These are phyloP conservation scores for Onychostoma macrolepis DNA, from an alignment of 2,113 vertebrate genomes.

Conservation along the genomic window DNA sequence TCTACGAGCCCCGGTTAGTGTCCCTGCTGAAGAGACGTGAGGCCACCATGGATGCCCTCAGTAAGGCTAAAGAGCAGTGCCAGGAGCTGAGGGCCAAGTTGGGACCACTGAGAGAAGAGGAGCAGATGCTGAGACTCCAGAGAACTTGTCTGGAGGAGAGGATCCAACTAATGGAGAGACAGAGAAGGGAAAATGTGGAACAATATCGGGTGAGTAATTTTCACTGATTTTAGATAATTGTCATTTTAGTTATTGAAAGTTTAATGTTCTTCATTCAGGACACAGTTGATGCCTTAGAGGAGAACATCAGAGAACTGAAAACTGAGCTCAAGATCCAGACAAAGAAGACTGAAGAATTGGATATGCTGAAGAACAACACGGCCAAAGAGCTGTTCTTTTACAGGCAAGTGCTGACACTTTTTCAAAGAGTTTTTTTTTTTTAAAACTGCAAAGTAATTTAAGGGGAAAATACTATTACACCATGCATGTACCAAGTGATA, in stretches of 20 bases:
- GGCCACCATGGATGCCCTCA: constrained; percentile 74
- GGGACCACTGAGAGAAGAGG: constrained; percentile 82
- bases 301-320: constrained; percentile 82
- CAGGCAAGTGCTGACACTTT: constrained; percentile 74
- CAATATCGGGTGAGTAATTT: constrained; percentile 82
- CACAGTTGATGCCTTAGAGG: constrained; percentile 84
- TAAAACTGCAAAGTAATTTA: neutral
- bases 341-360: constrained; percentile 85
- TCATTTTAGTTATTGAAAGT: neutral
- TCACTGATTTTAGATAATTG: neutral
- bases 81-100: constrained; percentile 81
- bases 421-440: neutral
- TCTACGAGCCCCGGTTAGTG: constrained; percentile 87
- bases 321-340: constrained; percentile 85
- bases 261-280: constrained; percentile 72
- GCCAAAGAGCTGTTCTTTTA: constrained; percentile 81
- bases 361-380: constrained; percentile 81
- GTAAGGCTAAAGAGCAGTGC: constrained; percentile 80
- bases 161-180: constrained; percentile 78
- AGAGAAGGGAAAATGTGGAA: constrained; percentile 81
- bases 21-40: constrained; percentile 85
- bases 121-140: constrained; percentile 78
- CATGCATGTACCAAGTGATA: neutral
- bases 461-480: neutral
- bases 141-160: constrained; percentile 86